Base-by-base conservation (phyloP, 1,140 invertebrate species). In the Drosophila sp. region DNA sequence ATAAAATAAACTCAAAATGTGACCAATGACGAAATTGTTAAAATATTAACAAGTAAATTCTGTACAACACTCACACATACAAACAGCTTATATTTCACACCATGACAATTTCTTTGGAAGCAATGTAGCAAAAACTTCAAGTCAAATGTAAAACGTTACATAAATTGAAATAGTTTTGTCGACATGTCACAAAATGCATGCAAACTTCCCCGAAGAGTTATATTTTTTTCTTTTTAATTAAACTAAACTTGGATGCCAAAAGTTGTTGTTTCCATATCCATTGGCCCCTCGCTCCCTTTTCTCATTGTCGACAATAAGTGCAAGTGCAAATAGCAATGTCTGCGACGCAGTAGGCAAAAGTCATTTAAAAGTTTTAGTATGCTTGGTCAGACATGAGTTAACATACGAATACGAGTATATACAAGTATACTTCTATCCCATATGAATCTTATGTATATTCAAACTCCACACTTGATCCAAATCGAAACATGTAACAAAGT, bases 91-190 rank as follows among this genome's bases (percentile, higher is more conserved):
- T 40, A 45, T 34, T 56, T 21, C 21, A 21, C 21, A 21, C 21
- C 21, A 25, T 58, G 14, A 1, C 32, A 45, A 46, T 32, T 58
- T 34, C 2, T 40, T 14, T 3, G 48, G 18, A 11, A 53, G 27
- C n/a, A 21, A 40, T 41, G 29, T 58, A 9, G 62, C 27, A 62
- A 61, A 56, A 72, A 66, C 13, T 62, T 54, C 48, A 57, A 69
- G 73, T 67, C 67, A 54, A 66, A 76, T 51, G 77, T 76, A 70
- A 74, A 78, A 72, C 48, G 56, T 72, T 75, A 81, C 66, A 80
- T 78, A 81, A 86, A 87, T 87, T 82, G 72, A 79, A 87, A 89
- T 87, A 87, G 82, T 87, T 87, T 63, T 62, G 63, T 65, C 48
- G 67, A 78, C 79, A 70, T 62, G 62, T 76, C 63, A 13, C 67